Evolutionary conservation across 2,113 vertebrate genomes (phyloP).

Genomic region (Equus quagga): DNA sequence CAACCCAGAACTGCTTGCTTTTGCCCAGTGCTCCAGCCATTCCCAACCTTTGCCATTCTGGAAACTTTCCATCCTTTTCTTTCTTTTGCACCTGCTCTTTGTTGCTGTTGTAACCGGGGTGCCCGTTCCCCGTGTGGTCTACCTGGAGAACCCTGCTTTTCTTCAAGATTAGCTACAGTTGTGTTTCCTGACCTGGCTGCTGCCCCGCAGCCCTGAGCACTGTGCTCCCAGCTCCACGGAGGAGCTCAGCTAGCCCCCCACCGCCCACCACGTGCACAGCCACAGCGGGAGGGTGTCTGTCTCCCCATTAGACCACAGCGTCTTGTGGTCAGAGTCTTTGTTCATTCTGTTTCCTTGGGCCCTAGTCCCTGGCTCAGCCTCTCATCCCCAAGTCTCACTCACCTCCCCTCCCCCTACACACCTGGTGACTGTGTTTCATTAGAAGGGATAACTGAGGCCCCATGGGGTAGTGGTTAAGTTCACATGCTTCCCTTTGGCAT

Average conservation of each 20-base stretch:
- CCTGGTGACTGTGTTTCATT: not conserved
- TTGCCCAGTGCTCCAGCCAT: fast-evolving
- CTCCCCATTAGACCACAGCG: not conserved
- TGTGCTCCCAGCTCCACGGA: too few relatives aligned
- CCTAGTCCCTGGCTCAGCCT: not conserved
- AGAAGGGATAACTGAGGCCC: not conserved
- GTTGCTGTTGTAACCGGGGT: not conserved
- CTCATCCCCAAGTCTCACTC: not conserved
- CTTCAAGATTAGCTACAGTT: not conserved
- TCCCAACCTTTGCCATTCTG: not conserved
- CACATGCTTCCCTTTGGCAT: too few relatives aligned
- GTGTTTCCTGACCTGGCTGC: not conserved
- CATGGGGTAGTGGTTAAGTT: too few relatives aligned
- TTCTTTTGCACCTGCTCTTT: not conserved
- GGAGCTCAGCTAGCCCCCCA: not conserved
- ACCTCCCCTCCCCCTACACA: not conserved
- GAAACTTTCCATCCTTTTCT: not conserved
- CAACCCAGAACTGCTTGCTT: not conserved
- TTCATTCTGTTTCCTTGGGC: not conserved
- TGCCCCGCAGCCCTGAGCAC: not conserved
- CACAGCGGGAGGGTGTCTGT: fast-evolving
- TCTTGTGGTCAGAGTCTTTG: not conserved
- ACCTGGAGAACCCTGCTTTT: not conserved
- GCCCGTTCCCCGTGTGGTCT: fast-evolving
- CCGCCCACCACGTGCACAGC: not conserved